Conservation (phyloP, 2,797 vertebrate genomes). For the Syngnathus rostellatus region DNA sequence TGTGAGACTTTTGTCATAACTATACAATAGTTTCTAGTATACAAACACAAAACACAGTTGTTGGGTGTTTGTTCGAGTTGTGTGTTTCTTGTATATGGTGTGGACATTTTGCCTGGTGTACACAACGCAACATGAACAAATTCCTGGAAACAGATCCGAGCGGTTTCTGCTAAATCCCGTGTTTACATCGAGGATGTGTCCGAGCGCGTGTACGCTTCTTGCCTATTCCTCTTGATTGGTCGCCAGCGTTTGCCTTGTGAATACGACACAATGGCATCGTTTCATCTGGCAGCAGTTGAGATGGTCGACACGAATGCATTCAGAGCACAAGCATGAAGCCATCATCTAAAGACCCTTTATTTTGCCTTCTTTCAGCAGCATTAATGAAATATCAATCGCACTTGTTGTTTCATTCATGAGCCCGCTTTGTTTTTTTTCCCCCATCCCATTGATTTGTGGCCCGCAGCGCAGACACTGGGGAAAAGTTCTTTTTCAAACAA, state of each 20-base stretch:
- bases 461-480: slow-evolving; percentile 21
- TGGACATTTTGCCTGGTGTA: not conserved
- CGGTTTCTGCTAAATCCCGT: no score
- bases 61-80: no score
- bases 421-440: slow-evolving; percentile 6
- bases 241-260: slow-evolving; percentile 21
- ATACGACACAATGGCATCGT: slow-evolving; percentile 39
- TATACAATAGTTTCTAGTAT: no score
- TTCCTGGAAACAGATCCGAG: no score
- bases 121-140: not conserved
- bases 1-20: no score
- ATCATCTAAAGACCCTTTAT: slow-evolving; percentile 2
- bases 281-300: slow-evolving; percentile 51
- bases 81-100: no score
- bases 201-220: slow-evolving; percentile 16
- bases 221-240: slow-evolving; percentile 52
- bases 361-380: slow-evolving; percentile 11
- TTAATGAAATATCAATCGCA: slow-evolving; percentile 44
- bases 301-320: slow-evolving; percentile 27
- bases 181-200: not conserved
- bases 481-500: slow-evolving; percentile 12
- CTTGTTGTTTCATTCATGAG: slow-evolving; percentile 33
- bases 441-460: slow-evolving; percentile 15
- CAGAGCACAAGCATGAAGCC: slow-evolving; percentile 17
- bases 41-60: no score